Evolutionary conservation across 1,140 invertebrate genomes (phyloP), one percentile per base, ranked within the genome.

Genomic region (Andrena cerasifolii): DNA sequence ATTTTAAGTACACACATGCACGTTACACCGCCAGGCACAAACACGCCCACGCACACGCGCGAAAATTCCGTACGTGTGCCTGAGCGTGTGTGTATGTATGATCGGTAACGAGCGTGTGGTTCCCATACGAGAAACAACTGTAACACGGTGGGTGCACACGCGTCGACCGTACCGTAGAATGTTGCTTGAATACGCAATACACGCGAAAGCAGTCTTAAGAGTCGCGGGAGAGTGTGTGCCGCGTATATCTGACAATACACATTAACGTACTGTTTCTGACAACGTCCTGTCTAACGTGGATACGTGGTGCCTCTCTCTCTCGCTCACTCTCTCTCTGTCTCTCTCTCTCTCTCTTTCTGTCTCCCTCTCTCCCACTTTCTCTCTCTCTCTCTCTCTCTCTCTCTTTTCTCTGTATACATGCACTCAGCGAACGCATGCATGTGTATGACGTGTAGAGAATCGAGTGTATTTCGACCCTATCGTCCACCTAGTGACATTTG

Each of bases 401-500:
- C 10, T 71, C 18, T n/a, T 24, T 12, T 31, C 53, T 63, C 26
- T 33, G 59, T 74, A 51, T 58, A 76, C 74, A 66, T 72, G 76
- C 59, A 74, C 63, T 61, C 36, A 45, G 24, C 53, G 68, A 51
- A 73, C 53, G 75, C 59, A 63, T 72, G 58, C 65, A 36, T 56
- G 54, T 56, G 62, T 51, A 51, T 21, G 53, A 58, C 24, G 68
- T 40, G 36, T 56, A 40, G 68, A 26, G 36, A 47, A 73, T 63
- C 70, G 58, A 73, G 43, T 74, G 53, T 78, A 78, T 73, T 77
- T 77, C 75, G 67, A 77, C 75, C 49, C 65, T 83, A 67, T 79
- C 77, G 78, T 83, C 80, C 76, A 77, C 65, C 59, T 73, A 79
- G 78, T 84, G 82, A 83, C 82, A 84, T 83, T 84, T 83, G 80